Evolutionary conservation across 1,140 invertebrate genomes (phyloP), one percentile per base, ranked within the genome.

Genomic region (Panagrolaimus sp.): DNA sequence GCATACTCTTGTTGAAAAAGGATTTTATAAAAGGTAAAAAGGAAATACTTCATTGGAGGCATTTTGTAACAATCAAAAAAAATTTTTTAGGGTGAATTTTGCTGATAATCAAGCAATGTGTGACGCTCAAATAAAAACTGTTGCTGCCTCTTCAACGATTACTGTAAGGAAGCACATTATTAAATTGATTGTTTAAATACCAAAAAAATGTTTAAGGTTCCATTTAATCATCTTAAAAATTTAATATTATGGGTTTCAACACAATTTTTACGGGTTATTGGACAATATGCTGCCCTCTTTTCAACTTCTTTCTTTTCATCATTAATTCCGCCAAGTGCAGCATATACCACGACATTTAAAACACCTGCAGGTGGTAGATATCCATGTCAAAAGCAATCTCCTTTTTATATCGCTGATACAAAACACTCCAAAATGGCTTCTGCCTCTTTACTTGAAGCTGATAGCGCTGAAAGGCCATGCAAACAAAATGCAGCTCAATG

Each of bases 401-500:
- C 71, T 0, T 79, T 79, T 46, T 79, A 81, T 58, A 63, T 78
- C 26, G 78, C 77, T 10, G 77, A 81, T 32, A 74, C 71, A 21
- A 75, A 76, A 12, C 15, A 44, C 1, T 69, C 52, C 6, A n/a
- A 32, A n/a, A 52, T 68, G n/a, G 52, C 43, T 4, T 55, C 66
- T 6, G 66, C 71, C 8, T 28, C 52, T 45, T 68, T 82, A n/a
- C 67, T 80, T 6, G 68, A 73, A 24, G 71, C 71, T 45, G 65
- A 73, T 43, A 69, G 67, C 44, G 48, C 69, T 24, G 81, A 82
- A 68, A 65, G 77, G 28, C 80, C 80, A 15, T 82, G 81, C 70
- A 72, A 68, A 45, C 74, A 71, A 58, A 80, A 77, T 71, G 73
- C 79, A 1, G 74, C 73, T n/a, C 74, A 83, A 66, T 82, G 81